Percentiles rank a stretch among this genome's conserved stretches.
Conservation (phyloP, 2,888 invertebrate species). For the Pristionchus fissidentatus region DNA sequence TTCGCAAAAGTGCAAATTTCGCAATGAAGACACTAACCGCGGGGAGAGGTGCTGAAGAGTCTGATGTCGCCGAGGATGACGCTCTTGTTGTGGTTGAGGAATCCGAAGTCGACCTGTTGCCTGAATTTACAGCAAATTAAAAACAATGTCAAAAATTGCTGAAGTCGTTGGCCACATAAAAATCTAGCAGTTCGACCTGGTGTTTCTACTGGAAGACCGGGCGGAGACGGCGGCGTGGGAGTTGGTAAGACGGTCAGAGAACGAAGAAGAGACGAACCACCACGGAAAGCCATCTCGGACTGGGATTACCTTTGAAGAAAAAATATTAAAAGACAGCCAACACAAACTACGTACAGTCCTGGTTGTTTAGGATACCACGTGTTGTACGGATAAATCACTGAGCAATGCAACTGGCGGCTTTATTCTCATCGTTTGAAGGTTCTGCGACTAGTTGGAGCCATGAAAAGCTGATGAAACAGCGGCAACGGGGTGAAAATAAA, state of each 20-base stretch:
- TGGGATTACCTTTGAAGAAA: conserved; percentile 35
- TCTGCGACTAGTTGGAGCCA: too few relatives aligned
- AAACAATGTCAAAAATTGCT: not conserved
- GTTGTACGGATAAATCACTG: too few relatives aligned
- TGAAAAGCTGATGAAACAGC: too few relatives aligned
- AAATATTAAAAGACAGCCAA: too few relatives aligned
- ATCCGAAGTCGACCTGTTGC: conserved; percentile 34
- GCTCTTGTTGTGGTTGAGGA: conserved; percentile 17
- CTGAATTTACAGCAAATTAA: conserved; percentile 12
- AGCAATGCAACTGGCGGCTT: too few relatives aligned
- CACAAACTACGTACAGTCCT: too few relatives aligned
- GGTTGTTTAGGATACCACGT: too few relatives aligned
- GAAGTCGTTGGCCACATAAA: not conserved
- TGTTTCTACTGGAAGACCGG: conserved; percentile 24
- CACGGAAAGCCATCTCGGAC: conserved; percentile 47
- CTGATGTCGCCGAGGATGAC: conserved; percentile 42
- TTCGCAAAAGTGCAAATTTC: not conserved
- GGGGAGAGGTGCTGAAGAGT: conserved; percentile 43
- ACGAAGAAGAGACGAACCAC: conserved; percentile 48
- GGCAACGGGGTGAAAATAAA: too few relatives aligned
- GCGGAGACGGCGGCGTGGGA: conserved; percentile 41
- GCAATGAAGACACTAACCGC: conserved; percentile 13
- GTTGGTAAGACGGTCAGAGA: conserved; percentile 46
- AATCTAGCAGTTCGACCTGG: not conserved
- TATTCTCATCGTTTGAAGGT: too few relatives aligned